Evolutionary conservation across 2,113 vertebrate species (phyloP), one percentile per base, ranked within the genome.

Genomic region (Oreochromis niloticus): DNA sequence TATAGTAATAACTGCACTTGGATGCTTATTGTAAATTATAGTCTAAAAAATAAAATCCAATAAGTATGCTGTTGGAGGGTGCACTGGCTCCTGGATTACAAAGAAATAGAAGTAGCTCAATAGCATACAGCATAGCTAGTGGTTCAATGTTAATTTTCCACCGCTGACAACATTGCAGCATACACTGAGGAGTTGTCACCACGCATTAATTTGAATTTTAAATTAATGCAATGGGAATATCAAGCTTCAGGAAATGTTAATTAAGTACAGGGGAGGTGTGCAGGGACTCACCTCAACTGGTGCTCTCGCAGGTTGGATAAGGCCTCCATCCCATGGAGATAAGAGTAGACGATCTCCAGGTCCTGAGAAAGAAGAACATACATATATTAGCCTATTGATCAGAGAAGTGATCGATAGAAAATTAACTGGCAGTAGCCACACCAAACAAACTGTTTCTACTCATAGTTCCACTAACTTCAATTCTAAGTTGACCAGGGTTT

Each of bases 241-340:
- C n/a, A 32, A 59, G 59, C 50, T 79, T 7, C 7, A 6, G 52
- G 32, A 46, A 41, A 24, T 86, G 39, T 55, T 87, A 55, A 75
- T 79, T 66, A 94, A 52, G 24, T 17, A 17, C 0, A 5, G 16
- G 34, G 11, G 32, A 11, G 8, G 6, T 22, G 54, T 22, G 50
- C 43, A 48, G 17, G 80, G 24, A 46, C 95, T 93, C 94, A 99
- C 99, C 98, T 98, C 84, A 99, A 96, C 91, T 99, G 99, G 94
- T 99, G 99, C 63, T 99, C 99, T 61, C 99, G 95, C 84, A 99
- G 96, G 95, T 99, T 99, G 80, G 98, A 99, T 89, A 99, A 94
- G 24, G 99, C 99, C 95, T 99, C 99, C 99, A 99, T 99, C 22
- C 99, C 99, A 52, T 99, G 99, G 79, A 99, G 96, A 92, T 99